Conservation (phyloP, 2,888 invertebrate species). For the Macrophya annulata region DNA sequence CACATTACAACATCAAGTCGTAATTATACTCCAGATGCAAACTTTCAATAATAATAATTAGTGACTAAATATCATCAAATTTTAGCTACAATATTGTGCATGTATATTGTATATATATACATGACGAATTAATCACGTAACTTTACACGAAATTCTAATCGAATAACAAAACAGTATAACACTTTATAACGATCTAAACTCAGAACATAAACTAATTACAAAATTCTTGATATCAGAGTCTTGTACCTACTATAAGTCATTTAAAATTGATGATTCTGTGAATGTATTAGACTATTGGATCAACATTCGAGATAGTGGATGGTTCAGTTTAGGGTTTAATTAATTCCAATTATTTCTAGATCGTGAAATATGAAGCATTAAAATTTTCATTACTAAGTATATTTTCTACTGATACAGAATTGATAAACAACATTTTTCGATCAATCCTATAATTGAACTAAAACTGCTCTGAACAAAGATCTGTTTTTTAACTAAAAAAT, state of each 20-base stretch:
- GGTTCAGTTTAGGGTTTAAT: neutral
- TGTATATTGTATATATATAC: too few relatives aligned
- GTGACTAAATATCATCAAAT: neutral
- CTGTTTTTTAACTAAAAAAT: too few relatives aligned
- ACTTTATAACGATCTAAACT: neutral
- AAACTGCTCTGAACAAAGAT: too few relatives aligned
- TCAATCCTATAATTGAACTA: too few relatives aligned
- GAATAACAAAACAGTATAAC: neutral
- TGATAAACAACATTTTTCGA: too few relatives aligned
- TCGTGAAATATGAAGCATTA: neutral
- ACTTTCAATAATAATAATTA: neutral
- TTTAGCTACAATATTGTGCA: neutral
- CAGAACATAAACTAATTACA: neutral
- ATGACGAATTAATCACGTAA: neutral
- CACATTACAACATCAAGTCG: neutral
- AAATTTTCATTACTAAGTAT: too few relatives aligned
- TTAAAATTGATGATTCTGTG: neutral
- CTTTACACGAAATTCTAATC: neutral
- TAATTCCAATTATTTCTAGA: neutral
- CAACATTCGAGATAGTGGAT: neutral
- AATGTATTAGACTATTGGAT: neutral
- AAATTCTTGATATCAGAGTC: neutral
- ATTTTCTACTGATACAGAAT: too few relatives aligned
- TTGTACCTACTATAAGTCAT: neutral
- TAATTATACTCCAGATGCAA: neutral